Evolutionary conservation across 2,888 invertebrate genomes (phyloP), one percentile per base, ranked within the genome.

Genomic region (Thecophora atra): DNA sequence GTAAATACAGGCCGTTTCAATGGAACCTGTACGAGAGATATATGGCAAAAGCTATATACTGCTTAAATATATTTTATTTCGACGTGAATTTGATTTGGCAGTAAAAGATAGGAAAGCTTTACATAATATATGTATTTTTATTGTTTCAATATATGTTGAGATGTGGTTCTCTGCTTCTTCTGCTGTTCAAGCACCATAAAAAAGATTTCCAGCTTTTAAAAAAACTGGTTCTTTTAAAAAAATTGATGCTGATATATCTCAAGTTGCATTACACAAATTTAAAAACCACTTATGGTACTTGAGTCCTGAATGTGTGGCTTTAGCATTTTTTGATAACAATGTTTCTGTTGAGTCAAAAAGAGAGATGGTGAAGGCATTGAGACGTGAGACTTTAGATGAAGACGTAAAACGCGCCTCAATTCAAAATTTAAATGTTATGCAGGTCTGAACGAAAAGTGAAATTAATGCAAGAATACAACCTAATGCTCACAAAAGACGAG

Each of bases 1-100:
- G 64, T 70, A 64, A 70, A 64, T 70, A 64, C 64, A 63, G 64
- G 63, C 54, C 63, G 70, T 64, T 70, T 64, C 56, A 62, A 65
- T 65, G 65, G 28, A 71, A 58, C 56, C 56, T 65, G 65, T 65
- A 70, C 28, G 62, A 60, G 62, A 70, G 51, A 42, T 47, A 66
- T 69, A 67, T 71, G 70, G 56, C 64, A 52, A 74, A 62, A 51
- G 56, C 19, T 56, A 71, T 69, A 28, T 68, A 51, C n/a, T 51
- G 15, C 44, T 64, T 44, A 4, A 44, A 19, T 24, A 19, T 26
- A 69, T 58, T 69, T 69, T 69, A 69, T 60, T 69, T 60, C 47
- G 60, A 60, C 42, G 28, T 62, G 28, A 62, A 62, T 62, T 62
- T 30, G 58, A 68, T 56, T 42, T 68, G 58, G 44, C 68, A 44